phyloP scores from a whole-genome alignment of 2,113 vertebrate genomes.

The Bagarius yarrelli region DNA sequence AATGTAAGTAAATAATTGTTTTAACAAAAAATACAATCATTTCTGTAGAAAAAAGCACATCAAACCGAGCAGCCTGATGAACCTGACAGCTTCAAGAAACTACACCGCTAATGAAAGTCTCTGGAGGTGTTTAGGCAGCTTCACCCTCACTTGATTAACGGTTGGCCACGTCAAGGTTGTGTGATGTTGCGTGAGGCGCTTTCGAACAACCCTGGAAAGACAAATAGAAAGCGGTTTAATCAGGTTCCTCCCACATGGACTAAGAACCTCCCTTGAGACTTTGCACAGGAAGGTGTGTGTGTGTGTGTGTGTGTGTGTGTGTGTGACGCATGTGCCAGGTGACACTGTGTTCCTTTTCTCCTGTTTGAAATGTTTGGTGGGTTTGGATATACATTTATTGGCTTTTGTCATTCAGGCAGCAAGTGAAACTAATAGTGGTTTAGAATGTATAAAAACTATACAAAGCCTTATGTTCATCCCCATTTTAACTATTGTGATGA shows the following conservation, averaged over 20 bases:
- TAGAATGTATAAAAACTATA: neutral
- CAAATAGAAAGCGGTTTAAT: conserved; percentile 45
- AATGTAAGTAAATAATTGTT: no score
- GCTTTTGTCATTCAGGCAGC: neutral
- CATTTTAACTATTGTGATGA: no score
- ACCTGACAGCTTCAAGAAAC: conserved; percentile 1
- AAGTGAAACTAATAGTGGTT: neutral
- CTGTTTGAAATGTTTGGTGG: conserved; percentile 7
- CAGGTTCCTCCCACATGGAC: conserved; percentile 37
- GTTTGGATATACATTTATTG: conserved; percentile 10
- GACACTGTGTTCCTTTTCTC: conserved; percentile 7
- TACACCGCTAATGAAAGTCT: conserved; percentile 7
- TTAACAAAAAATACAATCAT: no score
- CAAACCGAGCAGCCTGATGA: neutral
- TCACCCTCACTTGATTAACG: neutral
- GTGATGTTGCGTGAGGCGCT: conserved; percentile 32
- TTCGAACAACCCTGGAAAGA: conserved; percentile 41
- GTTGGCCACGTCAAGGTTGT: conserved; percentile 10
- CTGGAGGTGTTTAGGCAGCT: conserved; percentile 9
- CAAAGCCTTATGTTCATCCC: no score
- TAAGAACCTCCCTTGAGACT: conserved; percentile 33
- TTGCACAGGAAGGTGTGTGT: neutral
- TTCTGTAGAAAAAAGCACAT: neutral
- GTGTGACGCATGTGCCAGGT: neutral
- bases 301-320: conserved; percentile 28